Base-by-base conservation (phyloP, 1,140 invertebrate species). In the Drosophila prosaltans region DNA sequence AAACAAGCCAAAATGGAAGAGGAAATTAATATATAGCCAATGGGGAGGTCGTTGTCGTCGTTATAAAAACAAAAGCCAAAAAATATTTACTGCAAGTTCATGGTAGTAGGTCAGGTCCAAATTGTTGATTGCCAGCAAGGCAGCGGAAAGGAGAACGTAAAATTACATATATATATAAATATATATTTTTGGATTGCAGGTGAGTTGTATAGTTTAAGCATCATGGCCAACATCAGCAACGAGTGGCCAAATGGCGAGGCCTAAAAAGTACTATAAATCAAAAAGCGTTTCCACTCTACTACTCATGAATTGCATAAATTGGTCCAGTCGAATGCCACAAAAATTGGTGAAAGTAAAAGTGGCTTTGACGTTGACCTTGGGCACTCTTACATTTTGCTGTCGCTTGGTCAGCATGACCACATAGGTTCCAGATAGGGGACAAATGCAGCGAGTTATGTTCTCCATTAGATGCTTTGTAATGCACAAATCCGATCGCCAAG, bases 401-500 rank as follows among this genome's bases (percentile, higher is more conserved):
- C 92, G 93, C 43, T 94, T 93, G 16, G 94, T 94, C 24, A 94
- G 81, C 72, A 95, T 93, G 16, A 94, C 92, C 5, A 94, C 94
- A 74, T 94, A 94, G 36, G 94, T 95, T 58, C 94, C 95, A 21
- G 92, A 92, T 65, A 92, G 92, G 2, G 94, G 93, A 70, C 95
- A 95, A 40, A 93, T 91, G 88, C 95, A 95, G 65, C 93, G 93
- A 0, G 94, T 94, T 16, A 92, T 91, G 64, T 89, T 93, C 6
- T 92, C 92, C 76, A 93, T 92, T 41, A 94, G 71, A 26, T 92
- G 91, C 76, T 92, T 89, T 26, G 93, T 92, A 21, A 93, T 93
- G 85, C 95, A 95, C 36, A 92, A 86, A 69, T 94, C 91, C 45
- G 90, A 91, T 39, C 91, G 90, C 90, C 91, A 92, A 3, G 84